phyloP scores from a whole-genome alignment of 2,888 invertebrate genomes.

The Galeruca laticollis region DNA sequence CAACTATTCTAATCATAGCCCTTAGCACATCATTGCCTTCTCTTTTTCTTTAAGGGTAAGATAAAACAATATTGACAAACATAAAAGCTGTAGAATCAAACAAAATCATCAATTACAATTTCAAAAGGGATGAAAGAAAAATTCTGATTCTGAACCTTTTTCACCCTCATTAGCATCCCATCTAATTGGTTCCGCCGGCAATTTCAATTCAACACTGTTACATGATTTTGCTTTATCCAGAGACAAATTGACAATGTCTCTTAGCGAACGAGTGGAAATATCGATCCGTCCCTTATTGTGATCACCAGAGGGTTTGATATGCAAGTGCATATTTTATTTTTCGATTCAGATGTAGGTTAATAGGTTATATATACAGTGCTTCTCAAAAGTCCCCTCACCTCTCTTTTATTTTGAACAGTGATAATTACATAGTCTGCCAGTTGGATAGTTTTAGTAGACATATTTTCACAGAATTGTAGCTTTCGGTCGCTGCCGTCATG shows the following conservation, averaged over 20 bases:
- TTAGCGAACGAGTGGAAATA: constrained; percentile 4
- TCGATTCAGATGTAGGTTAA: background rate
- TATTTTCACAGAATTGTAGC: too few relatives aligned
- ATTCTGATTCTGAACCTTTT: background rate
- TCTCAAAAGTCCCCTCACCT: too few relatives aligned
- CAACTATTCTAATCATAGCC: background rate
- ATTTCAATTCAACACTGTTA: constrained; percentile 6
- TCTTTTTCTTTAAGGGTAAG: background rate
- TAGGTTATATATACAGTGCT: background rate
- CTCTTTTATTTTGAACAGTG: too few relatives aligned
- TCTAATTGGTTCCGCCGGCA: background rate
- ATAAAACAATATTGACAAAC: background rate
- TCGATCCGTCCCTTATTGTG: constrained; percentile 3
- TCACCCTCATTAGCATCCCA: background rate
- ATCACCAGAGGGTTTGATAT: background rate
- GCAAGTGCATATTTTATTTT: constrained; percentile 5
- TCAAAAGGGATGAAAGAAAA: constrained; percentile 9
- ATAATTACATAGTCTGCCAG: too few relatives aligned
- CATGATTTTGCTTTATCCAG: constrained; percentile 16
- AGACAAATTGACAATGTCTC: background rate
- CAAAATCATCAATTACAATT: constrained; percentile 18
- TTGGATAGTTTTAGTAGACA: too few relatives aligned
- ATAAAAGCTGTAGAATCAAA: background rate
- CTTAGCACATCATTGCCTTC: background rate
- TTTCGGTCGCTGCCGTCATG: too few relatives aligned